Percentiles rank a stretch among this genome's conserved stretches.
Evolutionary conservation across 2,888 invertebrate genomes (phyloP).

Genomic region (Geophilus truncorum): DNA sequence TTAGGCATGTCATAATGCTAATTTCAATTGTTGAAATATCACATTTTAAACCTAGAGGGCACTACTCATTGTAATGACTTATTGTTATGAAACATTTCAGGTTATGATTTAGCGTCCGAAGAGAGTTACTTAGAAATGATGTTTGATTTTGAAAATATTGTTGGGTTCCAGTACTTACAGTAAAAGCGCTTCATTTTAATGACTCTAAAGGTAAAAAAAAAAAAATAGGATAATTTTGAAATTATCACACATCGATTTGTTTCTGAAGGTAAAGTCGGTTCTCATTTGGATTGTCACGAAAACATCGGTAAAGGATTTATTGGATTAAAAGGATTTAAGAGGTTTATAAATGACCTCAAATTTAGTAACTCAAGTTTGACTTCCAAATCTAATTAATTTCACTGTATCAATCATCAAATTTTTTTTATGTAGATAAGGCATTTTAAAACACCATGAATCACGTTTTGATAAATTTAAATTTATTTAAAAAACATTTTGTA

Average conservation of each 20-base stretch:
- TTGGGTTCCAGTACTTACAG: constrained; percentile 51
- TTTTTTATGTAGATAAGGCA: too few relatives aligned
- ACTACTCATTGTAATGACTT: too few relatives aligned
- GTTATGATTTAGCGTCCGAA: constrained; percentile 49
- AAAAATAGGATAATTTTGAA: neutral
- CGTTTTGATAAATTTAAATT: too few relatives aligned
- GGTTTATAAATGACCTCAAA: constrained; percentile 48
- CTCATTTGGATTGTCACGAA: constrained; percentile 51
- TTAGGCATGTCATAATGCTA: too few relatives aligned
- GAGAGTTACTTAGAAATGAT: constrained; percentile 48
- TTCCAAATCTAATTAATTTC: too few relatives aligned
- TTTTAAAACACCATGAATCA: too few relatives aligned
- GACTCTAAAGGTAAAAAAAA: constrained; percentile 50
- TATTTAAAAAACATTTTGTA: too few relatives aligned
- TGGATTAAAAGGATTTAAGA: constrained; percentile 48
- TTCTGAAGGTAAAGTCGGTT: constrained; percentile 48
- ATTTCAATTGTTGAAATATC: too few relatives aligned
- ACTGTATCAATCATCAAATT: too few relatives aligned
- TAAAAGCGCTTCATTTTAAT: constrained; percentile 53
- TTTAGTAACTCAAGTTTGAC: too few relatives aligned
- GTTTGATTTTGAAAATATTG: constrained; percentile 47
- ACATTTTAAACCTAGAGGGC: too few relatives aligned
- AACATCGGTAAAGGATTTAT: constrained; percentile 52
- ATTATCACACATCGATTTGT: neutral
- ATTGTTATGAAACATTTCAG: too few relatives aligned